These are phyloP conservation scores for Halcyon badia DNA, from an alignment of 2,797 vertebrate genomes.

Conservation along the genomic window DNA sequence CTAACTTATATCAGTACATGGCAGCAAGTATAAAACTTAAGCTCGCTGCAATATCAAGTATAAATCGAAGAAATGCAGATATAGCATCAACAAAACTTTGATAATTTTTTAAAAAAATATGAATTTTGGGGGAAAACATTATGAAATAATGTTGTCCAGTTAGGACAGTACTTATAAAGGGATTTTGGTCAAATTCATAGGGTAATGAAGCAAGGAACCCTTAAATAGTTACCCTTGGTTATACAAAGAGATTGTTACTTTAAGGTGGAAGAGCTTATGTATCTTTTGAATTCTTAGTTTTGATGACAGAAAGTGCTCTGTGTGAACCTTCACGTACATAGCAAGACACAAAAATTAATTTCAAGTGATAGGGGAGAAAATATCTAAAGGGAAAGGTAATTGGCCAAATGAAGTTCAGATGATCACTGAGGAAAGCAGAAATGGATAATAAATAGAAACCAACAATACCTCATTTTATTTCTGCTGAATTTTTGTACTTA, in stretches of 20 bases:
- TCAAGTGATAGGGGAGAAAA: background rate
- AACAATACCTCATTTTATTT: background rate
- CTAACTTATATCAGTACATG: background rate
- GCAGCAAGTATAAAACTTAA: background rate
- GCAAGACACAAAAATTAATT: background rate
- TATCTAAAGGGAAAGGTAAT: background rate
- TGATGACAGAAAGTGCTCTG: background rate
- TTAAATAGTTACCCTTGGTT: background rate
- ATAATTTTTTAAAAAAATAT: background rate
- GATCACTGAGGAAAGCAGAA: background rate
- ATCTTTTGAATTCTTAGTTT: background rate
- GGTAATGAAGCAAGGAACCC: background rate
- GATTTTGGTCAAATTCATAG: background rate
- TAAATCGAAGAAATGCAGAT: background rate
- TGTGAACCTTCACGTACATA: background rate
- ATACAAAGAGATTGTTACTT: background rate
- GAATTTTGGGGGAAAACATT: accelerated
- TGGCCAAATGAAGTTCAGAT: background rate
- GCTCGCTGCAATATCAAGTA: background rate
- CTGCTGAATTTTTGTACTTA: background rate
- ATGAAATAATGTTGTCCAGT: background rate
- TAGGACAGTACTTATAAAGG: background rate
- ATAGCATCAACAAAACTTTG: background rate
- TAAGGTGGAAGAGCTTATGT: background rate
- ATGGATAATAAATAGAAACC: background rate